phyloP scores from a whole-genome alignment of 2,888 invertebrate genomes.

The Lamellibrachia columna region DNA sequence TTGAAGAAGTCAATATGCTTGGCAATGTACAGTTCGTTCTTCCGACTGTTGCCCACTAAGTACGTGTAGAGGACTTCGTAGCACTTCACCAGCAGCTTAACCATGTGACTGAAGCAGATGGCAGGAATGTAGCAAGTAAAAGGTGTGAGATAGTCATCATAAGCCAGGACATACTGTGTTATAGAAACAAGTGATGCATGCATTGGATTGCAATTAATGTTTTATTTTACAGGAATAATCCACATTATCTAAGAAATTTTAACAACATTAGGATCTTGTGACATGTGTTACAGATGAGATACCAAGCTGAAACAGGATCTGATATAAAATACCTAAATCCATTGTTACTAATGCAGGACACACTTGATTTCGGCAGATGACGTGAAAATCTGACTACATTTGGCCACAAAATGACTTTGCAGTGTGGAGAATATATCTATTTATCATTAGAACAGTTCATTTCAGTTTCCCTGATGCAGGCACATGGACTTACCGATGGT shows the following conservation, averaged over 20 bases:
- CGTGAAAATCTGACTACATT: neutral
- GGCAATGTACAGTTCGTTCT: slow-evolving; percentile 65
- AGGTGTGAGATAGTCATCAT: no score
- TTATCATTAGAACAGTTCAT: neutral
- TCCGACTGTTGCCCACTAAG: slow-evolving; percentile 61
- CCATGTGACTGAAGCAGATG: neutral
- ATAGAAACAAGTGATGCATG: no score
- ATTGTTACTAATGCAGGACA: neutral
- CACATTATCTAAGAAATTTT: neutral
- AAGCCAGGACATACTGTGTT: no score
- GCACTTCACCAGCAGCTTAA: slow-evolving; percentile 45
- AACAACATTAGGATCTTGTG: no score
- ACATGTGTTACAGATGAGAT: neutral
- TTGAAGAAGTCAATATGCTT: slow-evolving; percentile 64
- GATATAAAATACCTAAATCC: neutral
- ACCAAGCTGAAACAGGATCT: neutral
- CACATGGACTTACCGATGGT: slow-evolving; percentile 51
- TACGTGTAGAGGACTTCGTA: slow-evolving; percentile 62
- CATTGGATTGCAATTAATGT: neutral
- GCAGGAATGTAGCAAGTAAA: neutral
- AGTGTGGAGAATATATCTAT: neutral
- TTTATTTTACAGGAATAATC: neutral
- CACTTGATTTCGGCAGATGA: neutral
- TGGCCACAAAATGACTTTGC: neutral
- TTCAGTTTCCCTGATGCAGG: neutral